Conservation (phyloP, 2,797 vertebrate species). For the Eidolon dupreanum region DNA sequence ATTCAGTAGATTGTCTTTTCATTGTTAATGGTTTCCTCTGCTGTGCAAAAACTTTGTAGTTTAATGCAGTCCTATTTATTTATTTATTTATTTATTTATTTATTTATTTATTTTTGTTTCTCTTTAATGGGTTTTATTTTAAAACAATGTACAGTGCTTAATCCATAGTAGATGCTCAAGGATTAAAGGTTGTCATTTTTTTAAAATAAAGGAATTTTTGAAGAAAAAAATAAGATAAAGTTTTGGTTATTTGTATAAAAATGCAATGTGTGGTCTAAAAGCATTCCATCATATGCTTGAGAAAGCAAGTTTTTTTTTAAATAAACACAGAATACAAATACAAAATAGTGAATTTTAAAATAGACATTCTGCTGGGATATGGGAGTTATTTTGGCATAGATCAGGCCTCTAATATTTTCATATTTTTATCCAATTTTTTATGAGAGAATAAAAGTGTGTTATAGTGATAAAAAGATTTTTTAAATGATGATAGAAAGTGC, state of each 20-base stretch:
- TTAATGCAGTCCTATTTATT: too few species aligned
- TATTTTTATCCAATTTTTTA: neutral
- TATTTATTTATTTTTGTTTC: too few species aligned
- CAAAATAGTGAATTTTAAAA: neutral
- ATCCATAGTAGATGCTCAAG: neutral
- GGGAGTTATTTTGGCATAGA: neutral
- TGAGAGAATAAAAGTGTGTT: neutral
- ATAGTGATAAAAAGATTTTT: neutral
- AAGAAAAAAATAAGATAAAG: neutral
- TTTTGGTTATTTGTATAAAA: neutral
- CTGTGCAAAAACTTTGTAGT: too few species aligned
- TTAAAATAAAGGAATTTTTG: neutral
- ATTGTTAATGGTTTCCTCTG: too few species aligned
- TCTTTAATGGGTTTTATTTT: neutral
- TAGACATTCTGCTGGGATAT: neutral
- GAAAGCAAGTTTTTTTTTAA: neutral
- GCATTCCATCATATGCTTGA: neutral
- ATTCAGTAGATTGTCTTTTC: too few species aligned
- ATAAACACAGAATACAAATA: neutral
- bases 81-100: too few species aligned
- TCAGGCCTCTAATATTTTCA: neutral
- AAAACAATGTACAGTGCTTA: neutral
- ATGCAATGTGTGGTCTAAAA: neutral
- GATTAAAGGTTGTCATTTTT: neutral
- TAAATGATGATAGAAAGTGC: neutral